A percentile compares a stretch with the other conserved stretches of the same genome.
Conservation (phyloP, 2,113 vertebrate genomes). For the Nyctereutes procyonoides region DNA sequence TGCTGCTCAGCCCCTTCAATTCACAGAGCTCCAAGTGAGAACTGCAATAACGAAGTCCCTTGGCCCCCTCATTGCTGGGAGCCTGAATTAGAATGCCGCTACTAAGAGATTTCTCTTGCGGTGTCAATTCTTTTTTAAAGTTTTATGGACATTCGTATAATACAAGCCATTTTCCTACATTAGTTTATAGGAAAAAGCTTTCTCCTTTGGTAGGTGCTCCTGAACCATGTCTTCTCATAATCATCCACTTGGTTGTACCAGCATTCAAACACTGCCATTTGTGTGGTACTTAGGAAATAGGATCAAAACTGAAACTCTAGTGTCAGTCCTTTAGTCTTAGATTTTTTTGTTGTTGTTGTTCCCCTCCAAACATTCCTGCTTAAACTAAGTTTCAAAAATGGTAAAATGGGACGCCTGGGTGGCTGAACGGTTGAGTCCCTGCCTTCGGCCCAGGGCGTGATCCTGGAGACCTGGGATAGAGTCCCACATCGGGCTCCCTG, state of each 20-base stretch:
- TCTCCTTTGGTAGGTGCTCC: neutral
- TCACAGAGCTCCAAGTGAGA: neutral
- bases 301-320: neutral
- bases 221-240: neutral
- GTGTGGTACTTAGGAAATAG: neutral
- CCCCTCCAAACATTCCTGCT: neutral
- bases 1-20: neutral
- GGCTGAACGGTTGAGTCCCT: too few relatives aligned
- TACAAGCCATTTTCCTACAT: neutral
- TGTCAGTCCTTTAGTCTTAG: neutral
- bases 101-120: neutral
- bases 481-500: too few relatives aligned
- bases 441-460: too few relatives aligned
- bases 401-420: neutral
- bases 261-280: neutral
- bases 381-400: slow-evolving; percentile 19
- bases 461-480: too few relatives aligned
- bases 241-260: neutral
- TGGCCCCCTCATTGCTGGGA: neutral
- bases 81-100: neutral
- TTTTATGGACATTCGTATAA: neutral
- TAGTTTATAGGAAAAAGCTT: neutral
- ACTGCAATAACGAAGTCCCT: neutral
- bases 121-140: neutral
- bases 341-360: neutral